A percentile compares a stretch with the other conserved stretches of the same genome.
Evolutionary conservation across 2,113 vertebrate genomes (phyloP).

Genomic region (Malurus melanocephalus): DNA sequence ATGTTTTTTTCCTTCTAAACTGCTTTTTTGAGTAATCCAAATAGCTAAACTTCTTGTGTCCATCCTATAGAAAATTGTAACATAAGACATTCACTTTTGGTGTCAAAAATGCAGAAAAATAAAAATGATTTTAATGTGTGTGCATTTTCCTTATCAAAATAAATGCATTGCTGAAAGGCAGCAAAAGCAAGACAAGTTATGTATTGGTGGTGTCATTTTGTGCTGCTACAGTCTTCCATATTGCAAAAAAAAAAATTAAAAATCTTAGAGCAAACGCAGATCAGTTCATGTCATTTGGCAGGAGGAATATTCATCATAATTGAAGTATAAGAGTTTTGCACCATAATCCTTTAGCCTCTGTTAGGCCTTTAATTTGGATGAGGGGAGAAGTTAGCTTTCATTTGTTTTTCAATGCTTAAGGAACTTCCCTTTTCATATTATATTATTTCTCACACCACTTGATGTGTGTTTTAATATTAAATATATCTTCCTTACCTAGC

Average conservation of each 20-base stretch:
- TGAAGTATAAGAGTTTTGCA: background rate
- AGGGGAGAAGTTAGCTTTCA: background rate
- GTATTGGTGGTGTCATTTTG: slow-evolving; percentile 55
- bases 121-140: slow-evolving; percentile 64
- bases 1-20: slow-evolving; percentile 15
- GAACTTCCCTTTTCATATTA: background rate
- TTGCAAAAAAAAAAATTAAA: background rate
- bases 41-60: slow-evolving; percentile 55
- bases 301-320: background rate
- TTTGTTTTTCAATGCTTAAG: background rate
- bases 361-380: background rate
- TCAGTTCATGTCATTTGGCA: background rate
- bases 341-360: background rate
- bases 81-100: slow-evolving; percentile 50
- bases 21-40: slow-evolving; percentile 49
- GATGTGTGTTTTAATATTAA: background rate
- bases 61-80: slow-evolving; percentile 64
- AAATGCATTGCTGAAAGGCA: slow-evolving; percentile 47
- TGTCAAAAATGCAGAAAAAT: slow-evolving; percentile 60
- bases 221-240: slow-evolving; percentile 1
- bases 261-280: background rate
- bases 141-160: slow-evolving; percentile 54
- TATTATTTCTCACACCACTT: background rate
- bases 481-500: background rate
- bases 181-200: background rate